Evolutionary conservation across 2,888 invertebrate genomes (phyloP), one percentile per base, ranked within the genome.

Genomic region (Nemotelus pantherinus): DNA sequence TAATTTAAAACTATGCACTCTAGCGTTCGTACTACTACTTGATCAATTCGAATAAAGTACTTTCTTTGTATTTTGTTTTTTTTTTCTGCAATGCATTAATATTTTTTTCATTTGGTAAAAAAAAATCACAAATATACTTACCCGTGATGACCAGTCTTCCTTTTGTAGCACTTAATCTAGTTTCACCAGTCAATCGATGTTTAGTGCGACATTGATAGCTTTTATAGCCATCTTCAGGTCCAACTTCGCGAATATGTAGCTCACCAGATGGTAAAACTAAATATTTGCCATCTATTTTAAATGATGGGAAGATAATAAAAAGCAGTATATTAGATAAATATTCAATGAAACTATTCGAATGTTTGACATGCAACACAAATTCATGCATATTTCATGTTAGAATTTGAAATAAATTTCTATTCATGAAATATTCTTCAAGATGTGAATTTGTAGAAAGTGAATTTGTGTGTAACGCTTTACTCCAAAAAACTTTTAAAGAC

Each of bases 81-180:
- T n/a, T n/a, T n/a, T n/a, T n/a, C n/a, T n/a, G n/a, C n/a, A n/a
- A n/a, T n/a, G n/a, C n/a, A n/a, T n/a, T n/a, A n/a, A n/a, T n/a
- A n/a, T n/a, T n/a, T n/a, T n/a, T 25, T 25, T 25, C 25, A 25
- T 25, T 25, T 25, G 25, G 25, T 25, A 25, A 7, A 7, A 53
- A 10, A 53, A 53, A 10, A 7, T 10, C 53, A 6, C 6, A 53
- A 53, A 10, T 10, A 7, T 80, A 91, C 95, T 93, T 91, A 97
- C 97, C 96, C 88, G 97, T 96, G 88, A 97, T 96, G 88, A 97
- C 97, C 83, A 97, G 90, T 84, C 96, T 92, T 88, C 97, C 97
- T 86, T 96, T 96, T 78, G 96, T 96, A 77, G 96, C 96, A 83
- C 96, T 96, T 82, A 97, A 89, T 86, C 96, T 90, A 77, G 96